Evolutionary conservation across 2,888 invertebrate species (phyloP), one percentile per base, ranked within the genome.

Genomic region (Leistus spinibarbis): DNA sequence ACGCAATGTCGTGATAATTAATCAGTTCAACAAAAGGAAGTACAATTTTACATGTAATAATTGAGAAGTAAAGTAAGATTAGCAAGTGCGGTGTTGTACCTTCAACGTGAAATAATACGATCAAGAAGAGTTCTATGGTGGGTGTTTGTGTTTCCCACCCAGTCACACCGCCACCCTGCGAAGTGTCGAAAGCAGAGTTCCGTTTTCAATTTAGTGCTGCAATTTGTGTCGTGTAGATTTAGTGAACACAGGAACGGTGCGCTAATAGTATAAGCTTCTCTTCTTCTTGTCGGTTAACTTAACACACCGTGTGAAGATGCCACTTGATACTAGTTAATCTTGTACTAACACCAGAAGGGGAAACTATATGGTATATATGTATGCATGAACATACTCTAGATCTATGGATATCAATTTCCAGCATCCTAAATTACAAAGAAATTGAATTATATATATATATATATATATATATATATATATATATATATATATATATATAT

Each of bases 171-270:
- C n/a, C n/a, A n/a, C n/a, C n/a, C n/a, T n/a, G n/a, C n/a, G n/a
- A n/a, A n/a, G 40, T 40, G 40, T 40, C 40, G 40, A 40, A 40
- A 40, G 84, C 84, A 80, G 83, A 82, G 81, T 82, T 80, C 82
- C 83, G 83, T 82, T 83, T 84, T 84, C 83, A 84, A 85, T 85
- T 85, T 85, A 85, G 65, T 84, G 84, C 83, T 82, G 84, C 84
- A 84, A 85, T 85, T 85, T 84, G 84, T 83, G 85, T 84, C 84
- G 82, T 84, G 83, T 82, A 83, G 82, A 84, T 84, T 84, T 83
- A 83, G 83, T 82, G 83, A 83, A 82, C 82, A 81, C 81, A 81
- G 5, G 13, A 19, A 10, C 13, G 10, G 63, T 24, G 63, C 23
- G 57, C 60, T 66, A 64, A 64, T 20, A 20, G 13, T n/a, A 22